Evolutionary conservation across 2,888 invertebrate species (phyloP), one percentile per base, ranked within the genome.

Genomic region (Drosophila kambysellisi): DNA sequence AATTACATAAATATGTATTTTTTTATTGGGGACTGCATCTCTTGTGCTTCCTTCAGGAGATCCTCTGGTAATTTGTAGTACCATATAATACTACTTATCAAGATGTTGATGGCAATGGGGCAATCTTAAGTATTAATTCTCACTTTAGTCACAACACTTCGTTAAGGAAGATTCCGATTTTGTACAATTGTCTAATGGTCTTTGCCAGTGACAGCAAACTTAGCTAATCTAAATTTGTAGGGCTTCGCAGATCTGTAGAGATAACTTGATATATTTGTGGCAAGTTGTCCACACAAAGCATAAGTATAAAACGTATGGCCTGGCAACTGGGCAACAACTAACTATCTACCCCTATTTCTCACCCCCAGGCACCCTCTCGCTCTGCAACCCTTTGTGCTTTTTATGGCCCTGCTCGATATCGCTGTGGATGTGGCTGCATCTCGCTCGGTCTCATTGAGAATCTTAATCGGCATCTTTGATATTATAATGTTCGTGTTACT

Each of bases 401-500:
- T 12, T n/a, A 25, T 37, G n/a, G n/a, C 37, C 7, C 12, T 17
- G 37, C 29, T 52, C 52, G 32, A 17, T 35, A 30, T 57, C n/a
- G 20, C 30, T 32, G 43, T 35, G 39, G 46, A 46, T 33, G 20
- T 32, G 46, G 48, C 48, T 72, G 20, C 37, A 32, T 63, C 65
- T 57, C 48, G 37, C 61, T 58, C 53, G 41, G 66, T 58, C 54
- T 41, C 59, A 41, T 52, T 73, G 63, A 64, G 88, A 90, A 90
- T 89, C 91, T 85, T 83, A 83, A 88, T 89, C 92, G 91, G 92
- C 92, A 86, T 91, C 92, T 91, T 92, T 91, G 92, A 91, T 91
- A 91, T 91, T 91, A 92, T 92, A 93, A 92, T 93, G 93, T 92
- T 93, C 93, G 92, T 93, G 93, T 93, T 93, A 88, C 86, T 89